These are phyloP conservation scores for Aspidoscelis tigris DNA, from an alignment of 2,113 vertebrate genomes.

Conservation along the genomic window DNA sequence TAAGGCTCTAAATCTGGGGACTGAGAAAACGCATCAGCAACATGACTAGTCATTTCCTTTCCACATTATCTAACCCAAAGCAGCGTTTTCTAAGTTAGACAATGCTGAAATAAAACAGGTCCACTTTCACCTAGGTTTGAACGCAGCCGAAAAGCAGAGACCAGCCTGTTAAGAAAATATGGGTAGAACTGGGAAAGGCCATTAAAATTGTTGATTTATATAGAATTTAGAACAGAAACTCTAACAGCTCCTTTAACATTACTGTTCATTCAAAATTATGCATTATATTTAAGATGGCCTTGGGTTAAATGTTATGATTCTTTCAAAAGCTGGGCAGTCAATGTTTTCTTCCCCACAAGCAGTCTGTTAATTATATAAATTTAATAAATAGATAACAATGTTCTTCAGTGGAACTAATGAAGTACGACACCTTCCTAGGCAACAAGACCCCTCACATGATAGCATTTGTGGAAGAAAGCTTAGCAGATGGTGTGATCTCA, in stretches of 20 bases:
- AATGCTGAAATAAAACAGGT: too few relatives aligned
- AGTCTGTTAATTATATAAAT: slow-evolving; percentile 30
- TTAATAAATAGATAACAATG: slow-evolving; percentile 33
- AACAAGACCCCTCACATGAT: slow-evolving; percentile 10
- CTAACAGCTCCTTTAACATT: slow-evolving; percentile 24
- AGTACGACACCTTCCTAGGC: slow-evolving; percentile 11
- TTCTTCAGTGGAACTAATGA: slow-evolving; percentile 36
- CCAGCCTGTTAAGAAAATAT: not conserved
- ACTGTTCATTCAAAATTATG: slow-evolving; percentile 39
- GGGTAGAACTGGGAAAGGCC: not conserved
- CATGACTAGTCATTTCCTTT: too few relatives aligned
- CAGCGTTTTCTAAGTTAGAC: too few relatives aligned
- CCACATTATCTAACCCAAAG: too few relatives aligned
- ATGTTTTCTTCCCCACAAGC: not conserved
- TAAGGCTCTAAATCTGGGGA: too few relatives aligned
- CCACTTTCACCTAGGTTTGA: too few relatives aligned
- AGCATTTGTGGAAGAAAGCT: slow-evolving; percentile 25
- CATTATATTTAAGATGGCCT: slow-evolving; percentile 35
- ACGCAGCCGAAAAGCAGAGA: slow-evolving; percentile 15
- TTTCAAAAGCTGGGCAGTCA: slow-evolving; percentile 32
- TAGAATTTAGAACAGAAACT: slow-evolving; percentile 15
- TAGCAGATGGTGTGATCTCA: not conserved
- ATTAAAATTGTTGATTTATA: slow-evolving; percentile 18
- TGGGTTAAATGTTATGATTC: slow-evolving; percentile 30
- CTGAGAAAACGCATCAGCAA: too few relatives aligned